Conservation (phyloP, 2,113 vertebrate genomes). For the Campylomormyrus tamandua region DNA sequence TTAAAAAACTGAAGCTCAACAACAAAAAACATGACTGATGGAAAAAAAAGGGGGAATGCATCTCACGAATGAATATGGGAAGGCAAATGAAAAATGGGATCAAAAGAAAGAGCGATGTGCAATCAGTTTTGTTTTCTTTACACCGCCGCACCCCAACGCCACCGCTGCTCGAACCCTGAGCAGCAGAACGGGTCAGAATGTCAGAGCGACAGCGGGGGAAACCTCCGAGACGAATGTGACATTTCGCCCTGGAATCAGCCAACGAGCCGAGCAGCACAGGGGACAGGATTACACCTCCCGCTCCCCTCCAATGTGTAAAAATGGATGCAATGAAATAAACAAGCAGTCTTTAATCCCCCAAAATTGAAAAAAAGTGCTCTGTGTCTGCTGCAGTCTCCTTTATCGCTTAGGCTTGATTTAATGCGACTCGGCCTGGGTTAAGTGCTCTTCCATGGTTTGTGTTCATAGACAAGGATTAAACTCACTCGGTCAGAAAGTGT, state of each 20-base stretch:
- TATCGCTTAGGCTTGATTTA: neutral
- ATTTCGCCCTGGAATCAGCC: slow-evolving; percentile 2
- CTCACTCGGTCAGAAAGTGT: neutral
- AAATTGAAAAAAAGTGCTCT: neutral
- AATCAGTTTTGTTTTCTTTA: neutral
- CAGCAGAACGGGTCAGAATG: slow-evolving; percentile 4
- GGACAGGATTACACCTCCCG: neutral
- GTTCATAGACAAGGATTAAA: neutral
- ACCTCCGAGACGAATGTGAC: neutral
- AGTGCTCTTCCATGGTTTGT: neutral
- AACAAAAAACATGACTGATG: neutral
- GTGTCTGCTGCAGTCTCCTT: neutral
- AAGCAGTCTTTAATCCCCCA: slow-evolving; percentile 5
- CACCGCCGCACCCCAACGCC: neutral
- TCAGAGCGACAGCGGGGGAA: slow-evolving; percentile 3
- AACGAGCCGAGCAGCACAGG: neutral
- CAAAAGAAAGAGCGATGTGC: neutral
- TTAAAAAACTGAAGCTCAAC: neutral
- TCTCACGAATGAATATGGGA: neutral
- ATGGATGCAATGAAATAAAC: slow-evolving; percentile 12
- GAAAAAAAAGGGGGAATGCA: neutral
- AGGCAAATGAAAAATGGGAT: neutral
- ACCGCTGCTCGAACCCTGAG: neutral
- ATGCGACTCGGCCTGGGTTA: neutral
- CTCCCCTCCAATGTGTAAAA: neutral